Evolutionary conservation across 2,888 invertebrate species (phyloP).

Genomic region (Machimus atricapillus): DNA sequence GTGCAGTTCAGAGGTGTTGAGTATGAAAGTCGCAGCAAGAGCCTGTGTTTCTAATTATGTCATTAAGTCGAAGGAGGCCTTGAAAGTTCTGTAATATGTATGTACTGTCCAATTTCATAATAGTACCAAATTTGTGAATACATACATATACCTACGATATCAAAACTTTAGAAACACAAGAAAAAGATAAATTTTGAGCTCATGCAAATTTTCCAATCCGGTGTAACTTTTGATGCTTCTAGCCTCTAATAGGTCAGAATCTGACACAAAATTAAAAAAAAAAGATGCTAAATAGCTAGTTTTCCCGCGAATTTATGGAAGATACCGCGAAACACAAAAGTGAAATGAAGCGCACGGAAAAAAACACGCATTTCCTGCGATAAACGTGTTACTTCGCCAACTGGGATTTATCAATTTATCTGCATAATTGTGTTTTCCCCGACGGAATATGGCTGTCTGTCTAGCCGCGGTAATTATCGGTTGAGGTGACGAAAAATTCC

Average conservation of each 20-base stretch:
- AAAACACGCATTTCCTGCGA: not conserved
- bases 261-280: not conserved
- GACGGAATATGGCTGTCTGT: not conserved
- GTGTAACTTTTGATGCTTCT: not conserved
- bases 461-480: not conserved
- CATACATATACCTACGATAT: too few species aligned
- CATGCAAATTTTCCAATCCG: not conserved
- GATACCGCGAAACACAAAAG: not conserved
- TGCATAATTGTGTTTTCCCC: not conserved
- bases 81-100: too few species aligned
- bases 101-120: too few species aligned
- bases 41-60: too few species aligned
- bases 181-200: too few species aligned
- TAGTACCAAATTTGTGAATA: too few species aligned
- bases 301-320: not conserved
- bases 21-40: too few species aligned
- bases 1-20: too few species aligned
- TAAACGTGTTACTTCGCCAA: not conserved
- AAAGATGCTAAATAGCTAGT: not conserved
- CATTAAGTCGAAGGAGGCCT: too few species aligned
- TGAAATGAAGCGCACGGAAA: not conserved
- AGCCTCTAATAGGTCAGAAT: too few species aligned
- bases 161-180: too few species aligned
- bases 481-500: conserved; percentile 9
- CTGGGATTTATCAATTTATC: not conserved